Evolutionary conservation across 2,888 invertebrate species (phyloP), one percentile per base, ranked within the genome.

Genomic region (Tridacna gigas): DNA sequence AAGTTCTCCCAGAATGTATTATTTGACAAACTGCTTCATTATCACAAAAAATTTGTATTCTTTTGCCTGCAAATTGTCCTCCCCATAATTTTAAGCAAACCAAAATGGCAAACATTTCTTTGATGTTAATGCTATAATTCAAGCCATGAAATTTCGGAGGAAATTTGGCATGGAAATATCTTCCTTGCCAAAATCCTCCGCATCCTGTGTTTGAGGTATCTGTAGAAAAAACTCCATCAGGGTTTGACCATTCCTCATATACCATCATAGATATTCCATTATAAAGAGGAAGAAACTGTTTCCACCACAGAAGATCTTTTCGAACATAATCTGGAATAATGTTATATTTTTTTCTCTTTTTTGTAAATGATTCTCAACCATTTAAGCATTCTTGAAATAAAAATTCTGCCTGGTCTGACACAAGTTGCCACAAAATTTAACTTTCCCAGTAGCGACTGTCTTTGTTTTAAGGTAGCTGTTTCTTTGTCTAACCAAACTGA

Each of bases 11-110:
- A 37, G 67, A 37, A 67, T 67, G 28, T 13, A 67, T 67, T 20
- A 67, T n/a, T 5, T 67, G 67, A 67, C 67, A 67, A 5, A 67
- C 67, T 37, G 67, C 7, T 37, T 67, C 67, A 67, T 67, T 67
- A 37, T 67, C 67, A 67, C 67, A 67, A 67, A 20, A 67, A 20
- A 67, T 67, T 18, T 67, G 67, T 7, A 67, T 67, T 67, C 20
- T 28, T 20, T 67, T 5, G 20, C 67, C 67, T 13, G 12, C 13
- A 63, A 11, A 63, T 22, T 66, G 26, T 66, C 26, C 26, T 4
- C 65, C 65, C 65, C 65, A 66, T 26, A 66, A 26, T 7, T 66
- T 66, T 26, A 66, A 12, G 18, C 65, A 66, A 26, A 61, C 61
- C 22, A 61, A 13, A 61, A 61, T 61, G 18, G 61, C 12, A 11